These are phyloP conservation scores for Amblyteles armatorius DNA, from an alignment of 2,888 invertebrate genomes.

Conservation along the genomic window DNA sequence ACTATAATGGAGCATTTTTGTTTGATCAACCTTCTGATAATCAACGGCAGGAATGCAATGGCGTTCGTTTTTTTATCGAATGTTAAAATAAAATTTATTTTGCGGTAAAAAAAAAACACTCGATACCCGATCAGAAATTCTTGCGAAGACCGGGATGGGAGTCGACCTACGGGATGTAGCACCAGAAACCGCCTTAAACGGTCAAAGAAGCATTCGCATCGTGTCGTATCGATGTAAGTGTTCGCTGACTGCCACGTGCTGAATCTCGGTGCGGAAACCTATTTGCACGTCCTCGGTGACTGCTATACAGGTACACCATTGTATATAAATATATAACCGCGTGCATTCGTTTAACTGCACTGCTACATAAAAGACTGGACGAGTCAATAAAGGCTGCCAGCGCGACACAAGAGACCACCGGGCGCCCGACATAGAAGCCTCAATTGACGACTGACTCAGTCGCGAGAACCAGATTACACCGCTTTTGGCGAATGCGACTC, in stretches of 20 bases:
- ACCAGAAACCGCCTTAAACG: neutral
- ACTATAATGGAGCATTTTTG: neutral
- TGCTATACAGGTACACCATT: neutral
- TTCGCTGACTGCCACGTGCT: conserved; percentile 8
- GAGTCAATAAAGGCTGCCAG: conserved; percentile 48
- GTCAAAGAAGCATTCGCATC: neutral
- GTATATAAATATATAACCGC: conserved; percentile 19
- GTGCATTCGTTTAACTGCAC: conserved; percentile 9
- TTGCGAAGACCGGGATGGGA: too few relatives aligned
- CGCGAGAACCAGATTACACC: conserved; percentile 57
- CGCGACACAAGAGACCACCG: conserved; percentile 25
- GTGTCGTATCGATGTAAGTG: neutral
- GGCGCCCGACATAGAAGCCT: conserved; percentile 53
- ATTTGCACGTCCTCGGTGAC: neutral
- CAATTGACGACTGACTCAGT: conserved; percentile 57
- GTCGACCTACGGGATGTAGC: too few relatives aligned
- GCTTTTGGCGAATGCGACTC: conserved; percentile 53
- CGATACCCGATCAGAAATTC: too few relatives aligned
- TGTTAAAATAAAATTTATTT: neutral
- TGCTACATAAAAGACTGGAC: conserved; percentile 38
- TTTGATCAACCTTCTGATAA: neutral
- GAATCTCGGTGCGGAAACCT: neutral
- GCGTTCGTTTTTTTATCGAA: neutral
- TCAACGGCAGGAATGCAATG: neutral
- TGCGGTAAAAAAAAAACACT: neutral